These are phyloP conservation scores for Polypedilum pembai DNA, from an alignment of 1,140 invertebrate species.

Conservation along the genomic window DNA sequence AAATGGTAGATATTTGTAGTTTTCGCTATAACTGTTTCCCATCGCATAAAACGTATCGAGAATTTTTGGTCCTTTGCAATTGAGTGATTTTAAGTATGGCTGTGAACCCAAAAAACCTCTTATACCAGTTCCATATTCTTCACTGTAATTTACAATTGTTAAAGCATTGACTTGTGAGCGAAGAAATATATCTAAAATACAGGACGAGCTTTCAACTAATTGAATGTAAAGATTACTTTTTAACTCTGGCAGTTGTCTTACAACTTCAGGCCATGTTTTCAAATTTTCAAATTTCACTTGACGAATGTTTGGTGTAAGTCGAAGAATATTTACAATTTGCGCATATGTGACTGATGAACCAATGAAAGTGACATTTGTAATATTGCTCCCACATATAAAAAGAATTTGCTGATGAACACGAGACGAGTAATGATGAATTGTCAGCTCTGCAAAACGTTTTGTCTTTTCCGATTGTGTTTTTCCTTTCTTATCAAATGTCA, in stretches of 20 bases:
- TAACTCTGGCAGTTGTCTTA: neutral
- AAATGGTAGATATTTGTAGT: neutral
- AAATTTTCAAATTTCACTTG: neutral
- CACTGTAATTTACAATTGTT: neutral
- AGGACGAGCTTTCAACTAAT: neutral
- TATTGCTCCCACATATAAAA: neutral
- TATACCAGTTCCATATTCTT: constrained; percentile 7
- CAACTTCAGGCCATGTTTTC: neutral
- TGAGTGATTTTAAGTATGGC: neutral
- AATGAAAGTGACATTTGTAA: neutral
- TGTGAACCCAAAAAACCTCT: neutral
- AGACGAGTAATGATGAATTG: neutral
- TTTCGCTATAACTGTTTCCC: neutral
- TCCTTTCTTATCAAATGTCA: neutral
- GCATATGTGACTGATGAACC: neutral
- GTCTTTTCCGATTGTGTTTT: neutral
- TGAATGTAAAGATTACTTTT: neutral
- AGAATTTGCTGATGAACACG: neutral
- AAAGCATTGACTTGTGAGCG: neutral
- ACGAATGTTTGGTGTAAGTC: neutral
- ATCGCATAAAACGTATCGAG: neutral
- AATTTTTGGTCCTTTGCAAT: neutral
- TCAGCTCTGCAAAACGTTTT: neutral
- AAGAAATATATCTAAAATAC: neutral
- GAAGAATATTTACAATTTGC: neutral